Percentiles rank a stretch among this genome's conserved stretches.
phyloP scores from a whole-genome alignment of 53 echinoderm and acorn worm species.

The Paracentrotus lividus region DNA sequence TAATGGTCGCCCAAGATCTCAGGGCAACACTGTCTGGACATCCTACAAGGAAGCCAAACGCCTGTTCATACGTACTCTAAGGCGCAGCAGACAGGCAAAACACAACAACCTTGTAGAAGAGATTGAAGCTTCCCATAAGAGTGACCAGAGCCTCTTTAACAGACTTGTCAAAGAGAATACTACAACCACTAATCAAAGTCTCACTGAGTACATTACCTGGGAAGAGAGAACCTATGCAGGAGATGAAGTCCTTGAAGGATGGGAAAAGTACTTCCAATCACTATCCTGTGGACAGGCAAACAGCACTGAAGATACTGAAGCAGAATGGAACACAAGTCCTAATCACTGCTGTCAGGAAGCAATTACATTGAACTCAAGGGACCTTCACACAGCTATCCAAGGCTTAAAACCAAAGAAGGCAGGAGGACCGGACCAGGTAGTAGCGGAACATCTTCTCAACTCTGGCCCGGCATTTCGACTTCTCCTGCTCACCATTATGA shows the following conservation, averaged over 20 bases:
- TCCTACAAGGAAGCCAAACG: conserved; percentile 24
- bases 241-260: background rate
- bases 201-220: background rate
- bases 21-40: background rate
- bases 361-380: conserved; percentile 15
- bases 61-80: background rate
- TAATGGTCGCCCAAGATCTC: background rate
- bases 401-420: background rate
- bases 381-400: conserved; percentile 41
- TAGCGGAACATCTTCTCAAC: conserved; percentile 8
- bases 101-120: conserved; percentile 19
- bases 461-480: background rate
- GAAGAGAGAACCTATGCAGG: background rate
- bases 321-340: background rate
- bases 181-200: background rate
- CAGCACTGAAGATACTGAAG: background rate
- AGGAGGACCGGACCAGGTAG: background rate
- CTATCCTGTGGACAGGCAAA: background rate
- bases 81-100: background rate
- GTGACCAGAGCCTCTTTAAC: background rate
- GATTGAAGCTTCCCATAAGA: conserved; percentile 1
- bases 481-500: conserved; percentile 33
- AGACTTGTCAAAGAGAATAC: background rate
- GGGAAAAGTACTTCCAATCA: background rate
- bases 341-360: too few species aligned